Base-by-base conservation (phyloP, 2,797 vertebrate species). In the Luscinia megarhynchos region DNA sequence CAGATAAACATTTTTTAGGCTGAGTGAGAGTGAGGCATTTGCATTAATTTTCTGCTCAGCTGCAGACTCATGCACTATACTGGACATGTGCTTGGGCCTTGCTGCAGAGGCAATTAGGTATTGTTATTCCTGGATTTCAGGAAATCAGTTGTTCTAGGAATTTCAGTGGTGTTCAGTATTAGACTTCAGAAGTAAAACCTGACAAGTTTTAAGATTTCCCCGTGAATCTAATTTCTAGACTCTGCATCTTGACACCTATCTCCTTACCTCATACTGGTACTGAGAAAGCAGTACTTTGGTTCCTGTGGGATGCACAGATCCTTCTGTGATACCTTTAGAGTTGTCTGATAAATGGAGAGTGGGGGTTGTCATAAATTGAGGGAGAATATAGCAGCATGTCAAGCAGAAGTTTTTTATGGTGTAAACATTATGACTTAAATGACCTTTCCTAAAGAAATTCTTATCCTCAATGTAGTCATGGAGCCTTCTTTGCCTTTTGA, bases 1-100 rank as follows among this genome's bases (percentile, higher is more conserved):
- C 68, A 70, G 58, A 36, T 19, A 70, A 48, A 54, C 29, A 36
- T 57, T 45, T 22, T 32, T 73, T 12, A 24, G 48, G 19, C 24
- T 79, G 45, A 73, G 59, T 43, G 34, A 87, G 26, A n/a, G 8
- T 40, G 11, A 27, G 34, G 19, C 13, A 58, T 93, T 82, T 87
- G 20, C 27, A 12, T 48, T 53, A 21, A 2, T 63, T 87, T 84
- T 54, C 34, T 74, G 30, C 23, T 77, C n/a, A 58, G 21, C 22
- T 2, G 4, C 46, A 46, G 24, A 18, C 43, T 46, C 5, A 0
- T 12, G 30, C 1, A 1, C 22, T 0, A 0, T 43, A 12, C 7
- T 41, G 69, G 66, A 26, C 4, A 4, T 15, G 29, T 0, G 0
- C 41, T 34, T 57, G 50, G 50, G 64, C 46, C 62, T 63, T 41